Conservation (phyloP, 2,113 vertebrate species). For the Diphyllodes magnificus region DNA sequence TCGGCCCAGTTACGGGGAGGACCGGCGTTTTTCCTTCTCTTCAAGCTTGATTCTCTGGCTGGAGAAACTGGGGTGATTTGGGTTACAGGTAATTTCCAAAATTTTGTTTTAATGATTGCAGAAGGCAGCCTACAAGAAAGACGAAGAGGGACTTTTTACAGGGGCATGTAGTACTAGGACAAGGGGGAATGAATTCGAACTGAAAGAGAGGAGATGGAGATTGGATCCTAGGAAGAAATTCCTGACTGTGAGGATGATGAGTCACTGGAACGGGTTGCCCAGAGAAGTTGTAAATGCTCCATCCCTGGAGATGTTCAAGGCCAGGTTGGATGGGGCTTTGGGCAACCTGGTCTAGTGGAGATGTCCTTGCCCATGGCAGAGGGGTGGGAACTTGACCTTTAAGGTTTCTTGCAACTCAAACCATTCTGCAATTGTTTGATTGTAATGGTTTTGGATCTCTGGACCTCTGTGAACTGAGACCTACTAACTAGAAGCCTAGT, state of each 20-base stretch:
- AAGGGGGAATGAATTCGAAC: background rate
- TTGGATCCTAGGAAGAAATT: background rate
- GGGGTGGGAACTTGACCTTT: background rate
- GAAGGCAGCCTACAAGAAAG: background rate
- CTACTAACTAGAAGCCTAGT: background rate
- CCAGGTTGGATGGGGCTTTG: background rate
- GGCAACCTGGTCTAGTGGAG: background rate
- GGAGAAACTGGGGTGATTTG: background rate
- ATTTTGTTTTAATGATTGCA: background rate
- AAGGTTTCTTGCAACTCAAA: background rate
- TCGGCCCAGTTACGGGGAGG: fast-evolving
- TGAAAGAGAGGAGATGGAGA: background rate
- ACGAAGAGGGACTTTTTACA: background rate
- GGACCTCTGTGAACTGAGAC: background rate
- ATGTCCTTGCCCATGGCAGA: background rate
- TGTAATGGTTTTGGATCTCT: background rate
- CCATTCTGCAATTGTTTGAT: background rate
- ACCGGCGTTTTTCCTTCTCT: background rate
- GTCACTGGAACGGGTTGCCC: background rate
- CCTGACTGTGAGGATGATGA: background rate
- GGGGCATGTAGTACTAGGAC: background rate
- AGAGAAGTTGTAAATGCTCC: background rate
- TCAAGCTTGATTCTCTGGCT: background rate
- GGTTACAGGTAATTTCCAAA: background rate
- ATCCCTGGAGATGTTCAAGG: background rate